Evolutionary conservation across 2,888 invertebrate genomes (phyloP).

Genomic region (Myopa tessellatipennis): DNA sequence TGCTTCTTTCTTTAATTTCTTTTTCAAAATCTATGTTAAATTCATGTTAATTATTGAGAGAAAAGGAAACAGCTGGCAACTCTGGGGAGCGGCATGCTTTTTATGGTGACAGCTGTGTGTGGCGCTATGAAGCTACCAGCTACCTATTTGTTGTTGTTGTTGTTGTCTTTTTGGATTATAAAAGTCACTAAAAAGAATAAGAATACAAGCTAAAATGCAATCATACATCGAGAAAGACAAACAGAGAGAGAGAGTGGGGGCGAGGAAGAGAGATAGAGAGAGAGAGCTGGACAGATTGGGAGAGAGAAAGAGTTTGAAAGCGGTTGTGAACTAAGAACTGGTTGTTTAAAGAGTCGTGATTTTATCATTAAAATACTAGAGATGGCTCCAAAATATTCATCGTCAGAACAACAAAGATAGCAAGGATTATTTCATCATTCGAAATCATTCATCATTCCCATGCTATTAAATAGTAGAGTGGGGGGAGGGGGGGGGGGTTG

Average conservation of each 20-base stretch:
- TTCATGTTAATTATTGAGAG: not conserved
- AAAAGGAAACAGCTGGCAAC: constrained; percentile 14
- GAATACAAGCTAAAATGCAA: not conserved
- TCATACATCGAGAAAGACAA: too few species aligned
- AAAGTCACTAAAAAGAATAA: not conserved
- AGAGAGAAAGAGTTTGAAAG: not conserved
- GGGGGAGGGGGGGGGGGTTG: too few species aligned
- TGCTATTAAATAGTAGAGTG: too few species aligned
- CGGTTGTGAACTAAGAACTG: not conserved
- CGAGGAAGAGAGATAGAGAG: too few species aligned
- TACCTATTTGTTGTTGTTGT: not conserved
- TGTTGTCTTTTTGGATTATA: not conserved
- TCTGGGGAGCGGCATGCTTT: constrained; percentile 17
- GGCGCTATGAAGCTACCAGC: not conserved
- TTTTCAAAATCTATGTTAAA: not conserved
- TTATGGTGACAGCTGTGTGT: constrained; percentile 22
- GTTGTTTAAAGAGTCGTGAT: not conserved
- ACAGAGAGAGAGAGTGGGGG: too few species aligned
- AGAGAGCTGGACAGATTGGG: not conserved
- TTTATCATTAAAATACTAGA: too few species aligned
- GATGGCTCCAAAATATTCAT: too few species aligned
- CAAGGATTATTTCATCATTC: too few species aligned
- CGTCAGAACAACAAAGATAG: too few species aligned
- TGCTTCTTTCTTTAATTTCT: not conserved
- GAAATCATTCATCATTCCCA: too few species aligned